Evolutionary conservation across 2,797 vertebrate species (phyloP).

Genomic region (Chanos chanos): DNA sequence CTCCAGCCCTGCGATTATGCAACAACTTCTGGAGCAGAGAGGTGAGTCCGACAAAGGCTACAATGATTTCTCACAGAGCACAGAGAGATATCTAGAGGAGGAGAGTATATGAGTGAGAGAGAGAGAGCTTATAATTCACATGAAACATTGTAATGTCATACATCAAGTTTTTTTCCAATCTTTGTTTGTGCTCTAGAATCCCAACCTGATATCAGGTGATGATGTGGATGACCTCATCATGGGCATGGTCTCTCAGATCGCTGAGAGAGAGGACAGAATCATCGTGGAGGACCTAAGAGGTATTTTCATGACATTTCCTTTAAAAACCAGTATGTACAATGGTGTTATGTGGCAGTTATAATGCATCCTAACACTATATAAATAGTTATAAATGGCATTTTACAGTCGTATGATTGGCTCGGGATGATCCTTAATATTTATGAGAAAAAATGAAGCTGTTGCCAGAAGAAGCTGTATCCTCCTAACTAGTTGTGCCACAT

Average conservation of each 20-base stretch:
- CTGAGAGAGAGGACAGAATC: conserved; percentile 84
- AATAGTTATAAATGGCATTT: too few relatives aligned
- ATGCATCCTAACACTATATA: too few relatives aligned
- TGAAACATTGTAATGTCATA: too few relatives aligned
- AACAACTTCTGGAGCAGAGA: conserved; percentile 93
- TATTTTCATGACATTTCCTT: too few relatives aligned
- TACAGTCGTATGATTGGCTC: too few relatives aligned
- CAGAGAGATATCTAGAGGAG: not conserved
- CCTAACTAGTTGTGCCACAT: too few relatives aligned
- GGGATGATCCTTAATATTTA: too few relatives aligned
- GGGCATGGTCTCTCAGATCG: conserved; percentile 94
- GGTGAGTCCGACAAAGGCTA: conserved; percentile 59
- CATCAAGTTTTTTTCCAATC: too few relatives aligned
- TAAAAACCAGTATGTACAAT: too few relatives aligned
- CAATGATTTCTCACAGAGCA: not conserved
- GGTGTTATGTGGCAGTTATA: too few relatives aligned
- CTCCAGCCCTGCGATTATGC: conserved; percentile 81
- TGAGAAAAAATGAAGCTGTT: too few relatives aligned
- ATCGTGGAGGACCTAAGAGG: conserved; percentile 92
- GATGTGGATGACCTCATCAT: conserved; percentile 83
- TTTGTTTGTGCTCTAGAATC: conserved; percentile 74
- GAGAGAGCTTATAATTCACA: conserved; percentile 63
- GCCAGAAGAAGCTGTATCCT: too few relatives aligned
- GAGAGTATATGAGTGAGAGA: conserved; percentile 50
- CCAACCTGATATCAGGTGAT: conserved; percentile 57